phyloP scores from a whole-genome alignment of 2,888 invertebrate species.

The Caenorhabditis drosophilae region DNA sequence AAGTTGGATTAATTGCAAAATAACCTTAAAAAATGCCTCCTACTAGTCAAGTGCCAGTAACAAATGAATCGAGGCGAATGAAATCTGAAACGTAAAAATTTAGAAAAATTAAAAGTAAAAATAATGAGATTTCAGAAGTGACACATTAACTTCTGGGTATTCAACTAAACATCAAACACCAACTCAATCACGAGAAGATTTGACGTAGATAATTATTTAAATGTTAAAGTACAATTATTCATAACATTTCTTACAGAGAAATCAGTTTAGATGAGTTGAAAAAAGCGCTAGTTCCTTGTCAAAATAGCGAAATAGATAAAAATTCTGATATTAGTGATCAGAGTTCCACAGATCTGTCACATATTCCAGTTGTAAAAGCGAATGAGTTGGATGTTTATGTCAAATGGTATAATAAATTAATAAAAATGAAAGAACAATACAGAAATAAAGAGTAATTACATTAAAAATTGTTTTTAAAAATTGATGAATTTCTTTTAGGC shows the following conservation, averaged over 20 bases:
- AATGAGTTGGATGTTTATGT: constrained; percentile 14
- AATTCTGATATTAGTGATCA: background rate
- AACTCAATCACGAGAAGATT: background rate
- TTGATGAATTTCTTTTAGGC: background rate
- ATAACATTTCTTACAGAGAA: too few relatives aligned
- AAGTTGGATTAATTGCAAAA: too few relatives aligned
- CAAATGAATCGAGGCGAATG: too few relatives aligned
- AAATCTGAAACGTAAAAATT: too few relatives aligned
- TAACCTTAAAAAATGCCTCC: too few relatives aligned
- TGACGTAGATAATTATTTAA: too few relatives aligned
- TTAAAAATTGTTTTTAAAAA: background rate
- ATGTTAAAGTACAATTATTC: too few relatives aligned
- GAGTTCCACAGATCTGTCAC: too few relatives aligned
- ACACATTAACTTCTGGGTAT: background rate
- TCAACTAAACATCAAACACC: background rate
- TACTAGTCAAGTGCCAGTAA: too few relatives aligned
- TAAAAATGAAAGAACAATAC: constrained; percentile 5
- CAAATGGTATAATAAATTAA: constrained; percentile 22
- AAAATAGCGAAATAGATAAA: background rate
- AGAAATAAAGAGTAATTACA: background rate
- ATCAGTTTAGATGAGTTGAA: too few relatives aligned
- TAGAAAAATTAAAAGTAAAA: too few relatives aligned
- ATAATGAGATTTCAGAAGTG: background rate
- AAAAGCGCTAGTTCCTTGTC: too few relatives aligned
- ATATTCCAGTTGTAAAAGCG: constrained; percentile 4